A percentile compares a stretch with the other conserved stretches of the same genome.
phyloP scores from a whole-genome alignment of 2,797 vertebrate genomes.

The Lerista edwardsae region DNA sequence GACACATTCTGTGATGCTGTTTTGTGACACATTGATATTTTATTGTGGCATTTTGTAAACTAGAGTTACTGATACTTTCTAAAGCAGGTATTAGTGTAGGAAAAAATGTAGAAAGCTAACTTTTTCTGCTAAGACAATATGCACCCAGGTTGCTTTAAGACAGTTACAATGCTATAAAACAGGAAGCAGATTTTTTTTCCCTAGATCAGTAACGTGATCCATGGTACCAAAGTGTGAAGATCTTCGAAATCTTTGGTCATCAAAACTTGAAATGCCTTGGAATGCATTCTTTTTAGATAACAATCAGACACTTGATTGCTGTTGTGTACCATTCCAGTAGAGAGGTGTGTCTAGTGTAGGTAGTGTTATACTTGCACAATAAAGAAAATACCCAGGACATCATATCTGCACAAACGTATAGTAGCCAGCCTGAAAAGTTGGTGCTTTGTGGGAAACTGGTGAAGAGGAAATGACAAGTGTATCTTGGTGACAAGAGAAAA shows the following conservation, averaged over 20 bases:
- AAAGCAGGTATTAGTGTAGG: not conserved
- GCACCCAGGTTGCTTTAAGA: not conserved
- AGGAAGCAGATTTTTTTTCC: not conserved
- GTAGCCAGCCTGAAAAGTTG: not conserved
- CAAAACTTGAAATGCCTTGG: constrained; percentile 26
- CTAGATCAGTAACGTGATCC: not conserved
- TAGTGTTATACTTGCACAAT: not conserved
- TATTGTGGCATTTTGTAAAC: constrained; percentile 43
- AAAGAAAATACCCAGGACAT: not conserved
- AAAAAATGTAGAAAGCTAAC: not conserved
- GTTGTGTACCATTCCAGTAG: not conserved
- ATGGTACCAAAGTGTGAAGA: not conserved
- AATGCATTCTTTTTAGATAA: constrained; percentile 11
- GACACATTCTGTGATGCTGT: not conserved
- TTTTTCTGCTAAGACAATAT: constrained; percentile 12
- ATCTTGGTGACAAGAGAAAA: not conserved
- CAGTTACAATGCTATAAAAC: not conserved
- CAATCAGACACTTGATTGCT: constrained; percentile 6
- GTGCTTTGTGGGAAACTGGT: accelerated
- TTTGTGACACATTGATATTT: constrained; percentile 36
- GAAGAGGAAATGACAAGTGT: not conserved
- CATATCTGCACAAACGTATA: not conserved
- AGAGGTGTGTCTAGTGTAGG: not conserved
- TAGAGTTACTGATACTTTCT: not conserved
- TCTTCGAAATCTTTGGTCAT: not conserved